Evolutionary conservation across 2,797 vertebrate species (phyloP), one percentile per base, ranked within the genome.

Genomic region (Momotus momota): DNA sequence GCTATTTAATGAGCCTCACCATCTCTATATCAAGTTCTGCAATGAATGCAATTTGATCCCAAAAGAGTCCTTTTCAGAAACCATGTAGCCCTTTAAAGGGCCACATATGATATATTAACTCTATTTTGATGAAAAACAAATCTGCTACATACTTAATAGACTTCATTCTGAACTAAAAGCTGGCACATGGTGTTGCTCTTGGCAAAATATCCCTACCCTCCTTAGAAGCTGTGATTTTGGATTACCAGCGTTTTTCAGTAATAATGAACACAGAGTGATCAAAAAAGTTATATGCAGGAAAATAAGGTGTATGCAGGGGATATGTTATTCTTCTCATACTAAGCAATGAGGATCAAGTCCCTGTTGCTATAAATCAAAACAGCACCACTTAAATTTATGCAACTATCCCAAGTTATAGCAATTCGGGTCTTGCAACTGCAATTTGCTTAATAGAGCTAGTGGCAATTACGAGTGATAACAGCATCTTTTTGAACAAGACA

Each of bases 81-180:
- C 35, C 54, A 26, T 79, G 75, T 69, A 90, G 75, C 43, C 18
- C 89, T 82, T 78, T 15, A 75, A 81, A 90, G 41, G 35, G 67
- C 29, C n/a, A 90, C 27, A 14, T 83, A 71, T 60, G 85, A 18
- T 77, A 80, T 62, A 88, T 81, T 74, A 91, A 91, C 70, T 81
- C 45, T 94, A 88, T 95, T 96, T 95, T 81, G 75, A 95, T 66
- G 58, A 86, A 88, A 96, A 96, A 89, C 27, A 94, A 91, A 88
- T 81, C 74, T 87, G 31, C 49, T 86, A 91, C 75, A 91, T 93
- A 83, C 48, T 94, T 91, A 91, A 86, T 65, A 93, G 70, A 26
- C 61, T 88, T 78, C 40, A 88, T 27, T 62, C 54, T 83, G 73
- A 86, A 88, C 54, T 54, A 78, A 91, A 91, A 93, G n/a, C 29